phyloP scores from a whole-genome alignment of 2,888 invertebrate species.

The Notodonta ziczac region DNA sequence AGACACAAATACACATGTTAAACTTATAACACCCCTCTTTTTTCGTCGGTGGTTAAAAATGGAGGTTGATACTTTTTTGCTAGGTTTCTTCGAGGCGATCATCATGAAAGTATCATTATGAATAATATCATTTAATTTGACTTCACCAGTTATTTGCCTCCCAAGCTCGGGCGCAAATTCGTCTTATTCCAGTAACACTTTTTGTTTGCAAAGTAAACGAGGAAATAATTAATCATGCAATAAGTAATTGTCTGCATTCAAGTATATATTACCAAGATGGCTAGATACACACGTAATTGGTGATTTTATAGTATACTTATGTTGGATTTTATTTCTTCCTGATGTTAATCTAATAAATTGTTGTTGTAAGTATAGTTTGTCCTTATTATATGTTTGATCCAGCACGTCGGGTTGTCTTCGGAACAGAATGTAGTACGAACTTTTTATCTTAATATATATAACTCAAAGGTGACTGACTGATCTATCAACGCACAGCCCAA shows the following conservation, averaged over 20 bases:
- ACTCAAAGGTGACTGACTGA: too few relatives aligned
- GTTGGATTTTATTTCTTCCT: constrained; percentile 44
- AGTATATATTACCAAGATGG: constrained; percentile 32
- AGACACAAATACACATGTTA: too few relatives aligned
- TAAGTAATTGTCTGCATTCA: constrained; percentile 39
- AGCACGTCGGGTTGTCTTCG: background rate
- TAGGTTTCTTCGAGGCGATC: too few relatives aligned
- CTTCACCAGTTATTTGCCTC: constrained; percentile 34
- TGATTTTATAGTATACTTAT: constrained; percentile 43
- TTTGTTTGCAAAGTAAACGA: constrained; percentile 40
- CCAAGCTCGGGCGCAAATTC: constrained; percentile 28
- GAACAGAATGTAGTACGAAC: background rate
- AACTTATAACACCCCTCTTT: too few relatives aligned
- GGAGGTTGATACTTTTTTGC: too few relatives aligned
- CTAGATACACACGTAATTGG: constrained; percentile 35
- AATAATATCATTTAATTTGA: constrained; percentile 37
- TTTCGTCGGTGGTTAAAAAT: too few relatives aligned
- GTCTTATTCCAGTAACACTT: constrained; percentile 35
- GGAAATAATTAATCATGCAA: constrained; percentile 47
- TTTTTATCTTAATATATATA: too few relatives aligned
- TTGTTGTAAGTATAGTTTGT: background rate
- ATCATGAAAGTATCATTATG: too few relatives aligned
- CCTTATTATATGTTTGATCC: background rate
- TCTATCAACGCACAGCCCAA: too few relatives aligned
- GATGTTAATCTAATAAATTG: constrained; percentile 24